Evolutionary conservation across 2,888 invertebrate species (phyloP).

Genomic region (Ischnura elegans): DNA sequence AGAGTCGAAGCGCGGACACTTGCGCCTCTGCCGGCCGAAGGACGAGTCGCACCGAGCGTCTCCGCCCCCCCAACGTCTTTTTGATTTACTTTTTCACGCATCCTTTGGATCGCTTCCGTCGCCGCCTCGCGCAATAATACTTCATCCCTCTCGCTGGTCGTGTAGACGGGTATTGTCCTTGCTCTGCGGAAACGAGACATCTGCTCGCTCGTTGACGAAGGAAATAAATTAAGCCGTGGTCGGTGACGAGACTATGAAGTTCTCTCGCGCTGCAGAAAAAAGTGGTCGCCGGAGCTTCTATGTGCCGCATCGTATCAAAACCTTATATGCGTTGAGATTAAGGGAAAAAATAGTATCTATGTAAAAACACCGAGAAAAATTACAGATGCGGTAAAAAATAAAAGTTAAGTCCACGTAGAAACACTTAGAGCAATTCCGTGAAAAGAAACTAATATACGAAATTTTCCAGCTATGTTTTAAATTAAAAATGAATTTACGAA

Average conservation of each 20-base stretch:
- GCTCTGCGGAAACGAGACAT: neutral
- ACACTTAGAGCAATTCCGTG: too few species aligned
- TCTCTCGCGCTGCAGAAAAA: neutral
- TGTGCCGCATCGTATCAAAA: neutral
- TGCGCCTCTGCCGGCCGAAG: slow-evolving; percentile 19
- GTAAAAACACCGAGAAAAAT: too few species aligned
- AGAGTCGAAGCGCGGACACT: slow-evolving; percentile 22
- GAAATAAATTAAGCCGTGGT: neutral
- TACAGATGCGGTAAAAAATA: too few species aligned
- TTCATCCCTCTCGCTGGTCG: neutral
- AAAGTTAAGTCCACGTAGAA: too few species aligned
- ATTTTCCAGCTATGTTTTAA: too few species aligned
- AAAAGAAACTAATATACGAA: too few species aligned
- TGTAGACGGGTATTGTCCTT: neutral
- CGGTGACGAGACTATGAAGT: neutral
- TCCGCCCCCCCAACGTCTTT: neutral
- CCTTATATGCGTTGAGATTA: too few species aligned
- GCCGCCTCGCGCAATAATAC: neutral
- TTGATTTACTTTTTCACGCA: slow-evolving; percentile 50
- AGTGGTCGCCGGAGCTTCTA: neutral
- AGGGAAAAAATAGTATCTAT: too few species aligned
- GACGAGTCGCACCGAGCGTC: neutral
- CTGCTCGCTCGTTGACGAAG: neutral
- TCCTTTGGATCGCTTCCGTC: neutral
- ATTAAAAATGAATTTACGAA: too few species aligned